phyloP scores from a whole-genome alignment of 2,888 invertebrate genomes.

The Periphyllus acericola region DNA sequence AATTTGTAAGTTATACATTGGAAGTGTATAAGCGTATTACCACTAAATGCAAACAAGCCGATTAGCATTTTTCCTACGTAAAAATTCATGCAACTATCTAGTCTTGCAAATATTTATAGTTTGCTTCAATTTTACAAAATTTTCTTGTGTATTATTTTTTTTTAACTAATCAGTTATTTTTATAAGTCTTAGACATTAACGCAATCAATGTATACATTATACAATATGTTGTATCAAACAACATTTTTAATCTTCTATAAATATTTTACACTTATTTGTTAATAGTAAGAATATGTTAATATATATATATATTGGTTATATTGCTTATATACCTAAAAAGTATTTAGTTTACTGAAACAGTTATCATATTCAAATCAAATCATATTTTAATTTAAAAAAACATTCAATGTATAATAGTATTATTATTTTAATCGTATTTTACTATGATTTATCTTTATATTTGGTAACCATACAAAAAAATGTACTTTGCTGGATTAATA shows the following conservation, averaged over 20 bases:
- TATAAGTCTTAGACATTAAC: constrained; percentile 9
- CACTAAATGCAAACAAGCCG: background rate
- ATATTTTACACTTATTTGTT: background rate
- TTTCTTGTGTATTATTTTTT: constrained; percentile 28
- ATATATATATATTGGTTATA: no score
- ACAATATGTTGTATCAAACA: constrained; percentile 10
- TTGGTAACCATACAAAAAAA: no score
- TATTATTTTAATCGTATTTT: no score
- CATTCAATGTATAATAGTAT: no score
- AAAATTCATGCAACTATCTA: constrained; percentile 46
- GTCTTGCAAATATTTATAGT: constrained; percentile 57
- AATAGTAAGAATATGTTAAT: background rate
- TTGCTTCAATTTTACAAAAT: constrained; percentile 40
- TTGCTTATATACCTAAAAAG: no score
- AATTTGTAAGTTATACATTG: constrained; percentile 9
- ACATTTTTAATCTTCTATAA: background rate
- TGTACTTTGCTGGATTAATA: no score
- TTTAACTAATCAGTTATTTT: constrained; percentile 10
- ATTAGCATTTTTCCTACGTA: constrained; percentile 47
- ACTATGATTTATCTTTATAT: no score
- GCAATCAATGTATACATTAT: background rate
- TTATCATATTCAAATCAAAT: background rate
- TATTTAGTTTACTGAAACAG: background rate
- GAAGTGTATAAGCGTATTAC: constrained; percentile 18
- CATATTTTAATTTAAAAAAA: no score